phyloP scores from a whole-genome alignment of 2,113 vertebrate species.

The Numenius arquata region DNA sequence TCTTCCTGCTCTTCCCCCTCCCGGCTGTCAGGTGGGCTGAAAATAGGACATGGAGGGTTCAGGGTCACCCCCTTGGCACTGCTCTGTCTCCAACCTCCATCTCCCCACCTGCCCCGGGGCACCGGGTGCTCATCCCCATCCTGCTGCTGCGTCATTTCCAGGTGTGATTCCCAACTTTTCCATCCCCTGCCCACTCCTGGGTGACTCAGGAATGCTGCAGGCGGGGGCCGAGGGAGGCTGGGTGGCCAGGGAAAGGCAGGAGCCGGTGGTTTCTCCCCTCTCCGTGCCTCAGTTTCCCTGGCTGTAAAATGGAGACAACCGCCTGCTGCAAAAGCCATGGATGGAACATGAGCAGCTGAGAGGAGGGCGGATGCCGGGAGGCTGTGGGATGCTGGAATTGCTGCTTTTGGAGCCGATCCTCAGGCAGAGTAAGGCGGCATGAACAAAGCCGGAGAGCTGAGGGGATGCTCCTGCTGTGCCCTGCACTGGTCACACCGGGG shows the following conservation, averaged over 20 bases:
- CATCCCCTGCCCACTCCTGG: rapidly evolving
- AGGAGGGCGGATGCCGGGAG: background rate
- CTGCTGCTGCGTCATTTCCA: background rate
- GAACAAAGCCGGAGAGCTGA: background rate
- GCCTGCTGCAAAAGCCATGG: background rate
- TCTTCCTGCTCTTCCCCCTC: background rate
- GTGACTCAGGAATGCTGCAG: background rate
- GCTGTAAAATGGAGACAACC: background rate
- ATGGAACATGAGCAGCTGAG: background rate
- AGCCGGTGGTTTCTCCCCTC: rapidly evolving
- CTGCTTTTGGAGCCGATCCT: rapidly evolving
- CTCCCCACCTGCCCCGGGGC: background rate
- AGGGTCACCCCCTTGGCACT: background rate
- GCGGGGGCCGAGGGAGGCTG: background rate
- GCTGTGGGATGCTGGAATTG: background rate
- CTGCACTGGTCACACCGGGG: rapidly evolving
- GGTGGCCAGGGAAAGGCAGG: background rate
- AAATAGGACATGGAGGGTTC: rapidly evolving
- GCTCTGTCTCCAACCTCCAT: rapidly evolving
- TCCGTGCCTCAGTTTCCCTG: background rate
- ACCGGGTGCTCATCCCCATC: background rate
- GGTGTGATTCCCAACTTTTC: background rate
- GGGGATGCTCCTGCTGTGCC: background rate
- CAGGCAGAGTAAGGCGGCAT: background rate
- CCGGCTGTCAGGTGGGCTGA: background rate